phyloP scores from a whole-genome alignment of 1,140 invertebrate species.

The Asobara japonica region DNA sequence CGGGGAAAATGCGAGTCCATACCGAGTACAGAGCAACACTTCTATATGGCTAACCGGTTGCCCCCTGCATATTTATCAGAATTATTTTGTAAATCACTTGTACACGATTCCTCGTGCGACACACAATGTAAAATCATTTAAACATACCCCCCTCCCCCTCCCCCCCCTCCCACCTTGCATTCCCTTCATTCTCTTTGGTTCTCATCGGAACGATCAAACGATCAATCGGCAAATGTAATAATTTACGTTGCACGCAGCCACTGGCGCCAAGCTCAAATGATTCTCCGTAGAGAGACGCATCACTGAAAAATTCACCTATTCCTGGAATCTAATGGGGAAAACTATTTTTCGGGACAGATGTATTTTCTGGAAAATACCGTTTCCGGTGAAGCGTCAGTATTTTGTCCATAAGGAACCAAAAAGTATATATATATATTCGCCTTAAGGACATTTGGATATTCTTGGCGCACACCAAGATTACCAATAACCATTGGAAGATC shows the following conservation, averaged over 20 bases:
- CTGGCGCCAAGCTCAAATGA: not conserved
- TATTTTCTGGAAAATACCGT: conserved; percentile 5
- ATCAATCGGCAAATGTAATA: not conserved
- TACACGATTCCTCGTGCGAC: conserved; percentile 17
- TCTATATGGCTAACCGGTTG: conserved; percentile 14
- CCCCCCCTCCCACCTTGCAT: too few species aligned
- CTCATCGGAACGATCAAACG: not conserved
- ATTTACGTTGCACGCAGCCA: not conserved
- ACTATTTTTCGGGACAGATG: conserved; percentile 22
- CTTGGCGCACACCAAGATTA: conserved; percentile 16
- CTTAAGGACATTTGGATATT: conserved; percentile 2
- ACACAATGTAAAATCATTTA: not conserved
- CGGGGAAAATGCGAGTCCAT: conserved; percentile 23
- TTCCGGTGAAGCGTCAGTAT: conserved; percentile 19
- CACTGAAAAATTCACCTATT: conserved; percentile 14
- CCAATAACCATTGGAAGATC: conserved; percentile 32
- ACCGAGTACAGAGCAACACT: conserved; percentile 12
- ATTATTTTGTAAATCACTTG: conserved; percentile 31
- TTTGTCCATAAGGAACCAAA: not conserved
- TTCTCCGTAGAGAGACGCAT: not conserved
- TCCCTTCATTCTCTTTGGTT: not conserved
- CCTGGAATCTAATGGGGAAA: conserved; percentile 14
- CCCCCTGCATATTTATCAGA: conserved; percentile 23
- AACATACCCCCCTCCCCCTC: not conserved
- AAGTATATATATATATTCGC: conserved; percentile 8